Percentiles rank a stretch among this genome's conserved stretches.
These are phyloP conservation scores for Brachyopa scutellaris DNA, from an alignment of 2,888 invertebrate species.

Conservation along the genomic window DNA sequence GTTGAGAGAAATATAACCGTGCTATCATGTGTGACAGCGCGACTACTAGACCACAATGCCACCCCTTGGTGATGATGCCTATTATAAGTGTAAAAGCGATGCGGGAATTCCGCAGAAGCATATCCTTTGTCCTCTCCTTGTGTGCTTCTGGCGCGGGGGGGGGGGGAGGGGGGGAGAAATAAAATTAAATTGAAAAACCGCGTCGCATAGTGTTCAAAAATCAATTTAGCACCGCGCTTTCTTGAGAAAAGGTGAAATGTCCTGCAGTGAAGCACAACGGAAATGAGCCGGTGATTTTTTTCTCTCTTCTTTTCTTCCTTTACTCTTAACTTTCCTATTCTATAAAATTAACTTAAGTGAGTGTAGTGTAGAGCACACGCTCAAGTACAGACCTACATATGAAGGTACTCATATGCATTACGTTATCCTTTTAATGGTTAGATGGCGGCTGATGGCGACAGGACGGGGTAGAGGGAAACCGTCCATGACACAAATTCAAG, in stretches of 20 bases:
- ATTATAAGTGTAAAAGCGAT: not conserved
- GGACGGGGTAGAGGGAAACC: constrained; percentile 24
- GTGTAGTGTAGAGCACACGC: constrained; percentile 18
- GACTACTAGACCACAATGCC: constrained; percentile 6
- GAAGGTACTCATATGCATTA: constrained; percentile 43
- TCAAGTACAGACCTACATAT: not conserved
- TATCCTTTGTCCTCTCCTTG: constrained; percentile 23
- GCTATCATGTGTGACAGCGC: constrained; percentile 10
- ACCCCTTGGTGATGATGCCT: not conserved
- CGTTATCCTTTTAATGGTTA: constrained; percentile 54
- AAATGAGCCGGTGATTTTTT: constrained; percentile 47
- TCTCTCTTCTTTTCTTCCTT: constrained; percentile 1
- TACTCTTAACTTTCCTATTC: constrained; percentile 4
- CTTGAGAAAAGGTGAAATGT: constrained; percentile 27
- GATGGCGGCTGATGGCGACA: not conserved
- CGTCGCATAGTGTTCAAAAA: constrained; percentile 34
- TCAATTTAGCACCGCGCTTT: constrained; percentile 35
- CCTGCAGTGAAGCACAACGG: constrained; percentile 51
- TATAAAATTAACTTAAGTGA: constrained; percentile 65
- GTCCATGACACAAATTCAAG: constrained; percentile 66
- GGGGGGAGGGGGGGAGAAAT: constrained; percentile 36
- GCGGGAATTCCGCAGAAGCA: constrained; percentile 41
- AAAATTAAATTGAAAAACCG: constrained; percentile 47
- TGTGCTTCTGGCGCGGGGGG: too few species aligned
- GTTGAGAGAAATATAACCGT: not conserved